Evolutionary conservation across 1,140 invertebrate genomes (phyloP).

Genomic region (Bombyx mandarina): DNA sequence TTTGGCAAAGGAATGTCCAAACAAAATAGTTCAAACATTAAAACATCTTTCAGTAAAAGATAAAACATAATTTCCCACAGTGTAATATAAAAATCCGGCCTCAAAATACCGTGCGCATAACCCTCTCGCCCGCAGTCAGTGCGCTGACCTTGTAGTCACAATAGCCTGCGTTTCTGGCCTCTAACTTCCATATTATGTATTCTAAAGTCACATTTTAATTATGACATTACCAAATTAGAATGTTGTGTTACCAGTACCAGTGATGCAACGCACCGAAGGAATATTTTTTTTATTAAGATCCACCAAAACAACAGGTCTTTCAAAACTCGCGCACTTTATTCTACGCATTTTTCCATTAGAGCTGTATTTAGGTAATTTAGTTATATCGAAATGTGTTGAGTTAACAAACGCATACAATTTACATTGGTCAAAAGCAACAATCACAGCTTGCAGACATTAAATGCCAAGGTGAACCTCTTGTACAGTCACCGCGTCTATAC

Average conservation of each 20-base stretch:
- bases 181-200: constrained; percentile 18
- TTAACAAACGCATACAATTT: constrained; percentile 5
- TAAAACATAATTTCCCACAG: constrained; percentile 19
- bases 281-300: no score
- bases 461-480: constrained; percentile 58
- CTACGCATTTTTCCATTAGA: no score
- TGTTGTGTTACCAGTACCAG: no score
- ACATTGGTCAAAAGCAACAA: constrained; percentile 15
- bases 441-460: constrained; percentile 31
- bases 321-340: no score
- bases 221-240: not conserved
- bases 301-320: no score
- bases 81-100: constrained; percentile 33
- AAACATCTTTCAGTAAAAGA: no score
- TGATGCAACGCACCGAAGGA: no score
- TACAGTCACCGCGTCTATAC: constrained; percentile 40
- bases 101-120: constrained; percentile 33
- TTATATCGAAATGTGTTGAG: not conserved
- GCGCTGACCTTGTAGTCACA: constrained; percentile 54
- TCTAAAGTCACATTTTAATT: constrained; percentile 17
- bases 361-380: no score
- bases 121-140: constrained; percentile 25
- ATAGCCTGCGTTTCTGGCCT: constrained; percentile 39
- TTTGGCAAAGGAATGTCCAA: no score
- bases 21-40: no score